phyloP scores from a whole-genome alignment of 1,140 invertebrate species.

The Tetramorium parvispinum region DNA sequence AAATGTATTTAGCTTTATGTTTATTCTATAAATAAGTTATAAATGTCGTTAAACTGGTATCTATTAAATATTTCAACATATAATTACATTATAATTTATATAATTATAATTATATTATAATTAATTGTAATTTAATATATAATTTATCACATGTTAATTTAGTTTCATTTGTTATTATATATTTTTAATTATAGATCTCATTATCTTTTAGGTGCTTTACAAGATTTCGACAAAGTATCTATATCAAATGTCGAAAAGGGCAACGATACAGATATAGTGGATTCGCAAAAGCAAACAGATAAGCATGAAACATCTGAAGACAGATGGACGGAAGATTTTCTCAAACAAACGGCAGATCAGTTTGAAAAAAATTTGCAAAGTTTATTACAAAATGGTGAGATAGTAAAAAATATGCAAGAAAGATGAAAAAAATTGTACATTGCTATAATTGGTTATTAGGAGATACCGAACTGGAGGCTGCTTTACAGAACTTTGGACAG shows the following conservation, averaged over 20 bases:
- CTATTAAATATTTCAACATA: neutral
- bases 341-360: conserved; percentile 80
- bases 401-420: neutral
- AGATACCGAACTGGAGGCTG: conserved; percentile 70
- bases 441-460: conserved; percentile 35
- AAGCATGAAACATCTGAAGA: conserved; percentile 66
- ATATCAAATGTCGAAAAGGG: conserved; percentile 64
- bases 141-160: too few species aligned
- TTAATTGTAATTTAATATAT: too few species aligned
- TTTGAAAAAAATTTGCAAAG: conserved; percentile 80
- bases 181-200: conserved; percentile 11
- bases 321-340: conserved; percentile 80
- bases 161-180: too few species aligned
- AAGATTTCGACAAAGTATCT: conserved; percentile 84
- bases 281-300: neutral
- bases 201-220: conserved; percentile 82
- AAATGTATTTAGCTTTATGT: neutral
- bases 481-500: conserved; percentile 84
- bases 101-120: too few species aligned
- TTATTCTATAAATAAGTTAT: neutral
- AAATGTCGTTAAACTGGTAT: neutral
- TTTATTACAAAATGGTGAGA: conserved; percentile 79
- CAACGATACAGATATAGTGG: conserved; percentile 24
- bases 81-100: neutral
- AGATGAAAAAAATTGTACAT: neutral